These are phyloP conservation scores for Grammomys surdaster DNA, from an alignment of 2,113 vertebrate genomes.

Conservation along the genomic window DNA sequence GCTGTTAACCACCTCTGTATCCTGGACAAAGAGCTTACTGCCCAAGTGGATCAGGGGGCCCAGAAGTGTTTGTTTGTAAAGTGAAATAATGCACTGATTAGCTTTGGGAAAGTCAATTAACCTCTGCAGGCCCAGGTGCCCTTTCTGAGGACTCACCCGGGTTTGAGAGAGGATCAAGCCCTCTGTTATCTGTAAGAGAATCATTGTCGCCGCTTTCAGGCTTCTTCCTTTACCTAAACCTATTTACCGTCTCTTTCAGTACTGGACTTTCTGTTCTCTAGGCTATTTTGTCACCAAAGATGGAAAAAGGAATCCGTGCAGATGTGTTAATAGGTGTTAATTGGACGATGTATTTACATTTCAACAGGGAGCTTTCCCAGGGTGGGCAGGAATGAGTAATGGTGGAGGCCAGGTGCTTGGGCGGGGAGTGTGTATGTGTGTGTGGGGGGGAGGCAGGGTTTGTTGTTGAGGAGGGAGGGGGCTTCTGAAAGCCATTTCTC, in stretches of 20 bases:
- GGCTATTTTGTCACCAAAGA: slow-evolving; percentile 61
- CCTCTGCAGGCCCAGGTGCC: neutral
- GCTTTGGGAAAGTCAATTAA: slow-evolving; percentile 40
- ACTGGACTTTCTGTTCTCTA: slow-evolving; percentile 48
- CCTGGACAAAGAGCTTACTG: neutral
- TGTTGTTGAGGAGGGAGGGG: slow-evolving; percentile 28
- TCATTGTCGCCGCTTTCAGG: neutral
- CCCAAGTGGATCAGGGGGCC: neutral
- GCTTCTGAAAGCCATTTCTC: slow-evolving; percentile 47
- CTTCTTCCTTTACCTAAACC: slow-evolving; percentile 52
- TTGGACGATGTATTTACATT: slow-evolving; percentile 69
- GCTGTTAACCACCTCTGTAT: neutral
- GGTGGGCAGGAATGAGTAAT: slow-evolving; percentile 55
- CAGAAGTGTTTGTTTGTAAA: slow-evolving; percentile 29
- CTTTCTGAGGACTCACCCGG: neutral
- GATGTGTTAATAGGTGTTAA: slow-evolving; percentile 69
- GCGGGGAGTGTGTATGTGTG: neutral
- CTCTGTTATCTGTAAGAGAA: slow-evolving; percentile 54
- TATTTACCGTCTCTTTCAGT: slow-evolving; percentile 63
- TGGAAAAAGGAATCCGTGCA: slow-evolving; percentile 58
- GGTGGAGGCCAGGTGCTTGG: slow-evolving; percentile 51
- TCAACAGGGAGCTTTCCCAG: slow-evolving; percentile 57
- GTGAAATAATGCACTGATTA: neutral
- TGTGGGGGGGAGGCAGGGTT: neutral
- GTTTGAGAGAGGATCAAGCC: slow-evolving; percentile 12